Base-by-base conservation (phyloP, 2,888 invertebrate species). In the Portevinia maculata region DNA sequence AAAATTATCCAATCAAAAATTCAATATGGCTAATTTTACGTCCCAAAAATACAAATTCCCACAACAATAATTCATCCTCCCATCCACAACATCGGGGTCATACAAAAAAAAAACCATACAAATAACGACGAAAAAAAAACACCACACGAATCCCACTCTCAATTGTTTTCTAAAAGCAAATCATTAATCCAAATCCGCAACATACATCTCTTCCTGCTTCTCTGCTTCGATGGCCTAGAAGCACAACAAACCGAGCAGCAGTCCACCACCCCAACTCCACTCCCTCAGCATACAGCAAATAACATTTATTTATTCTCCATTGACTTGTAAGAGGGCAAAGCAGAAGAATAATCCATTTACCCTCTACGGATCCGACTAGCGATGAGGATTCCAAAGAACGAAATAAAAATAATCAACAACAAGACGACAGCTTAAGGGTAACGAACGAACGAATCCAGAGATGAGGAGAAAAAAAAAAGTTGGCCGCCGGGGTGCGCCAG, bases 241-340 rank as follows among this genome's bases (percentile, higher is more conserved):
- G 5, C 24, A 24, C 24, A 24, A 24, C 65, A 39, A 32, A 13
- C 39, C 39, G 11, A 32, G 41, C 13, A 44, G 3, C 11, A 41
- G 15, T 15, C 34, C 32, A 9, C 30, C 48, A 21, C 21, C n/a
- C n/a, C 57, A 13, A 30, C 30, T 28, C 1, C 48, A 8, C 19
- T 6, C 37, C 37, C 11, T 13, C 48, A 74, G 64, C 81, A 60
- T 46, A 76, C 64, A 60, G 70, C 83, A 67, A 78, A 83, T 78
- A 83, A 78, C 71, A 83, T 83, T 83, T 78, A 83, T 83, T 78
- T 83, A 83, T 76, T 83, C 78, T 83, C 83, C 83, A 78, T 83
- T 83, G 83, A 83, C 83, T 83, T 83, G 78, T 62, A 62, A 78
- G 71, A 60, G 75, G 73, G 62, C 71, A 79, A 30, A 55, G 15